A percentile compares a stretch with the other conserved stretches of the same genome.
Conservation (phyloP, 2,797 vertebrate species). For the Ctenosaura bakeri region DNA sequence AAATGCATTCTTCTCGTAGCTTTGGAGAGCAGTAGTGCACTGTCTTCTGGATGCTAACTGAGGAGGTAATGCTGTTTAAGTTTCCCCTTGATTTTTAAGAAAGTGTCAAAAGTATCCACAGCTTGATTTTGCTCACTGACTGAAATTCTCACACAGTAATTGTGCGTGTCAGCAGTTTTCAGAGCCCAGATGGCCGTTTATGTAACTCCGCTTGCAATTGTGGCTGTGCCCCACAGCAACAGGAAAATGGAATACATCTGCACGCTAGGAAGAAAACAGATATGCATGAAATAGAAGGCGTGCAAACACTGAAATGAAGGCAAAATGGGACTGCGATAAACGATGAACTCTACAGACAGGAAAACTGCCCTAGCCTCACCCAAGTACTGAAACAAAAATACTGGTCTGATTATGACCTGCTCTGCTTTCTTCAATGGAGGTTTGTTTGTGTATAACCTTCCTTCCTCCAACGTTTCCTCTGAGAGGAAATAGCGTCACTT, state of each 20-base stretch:
- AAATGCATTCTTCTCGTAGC: background rate
- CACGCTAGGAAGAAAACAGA: slow-evolving; percentile 59
- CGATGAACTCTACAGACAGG: slow-evolving; percentile 65
- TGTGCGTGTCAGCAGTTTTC: slow-evolving; percentile 61
- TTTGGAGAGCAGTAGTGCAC: background rate
- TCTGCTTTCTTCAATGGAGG: slow-evolving; percentile 73
- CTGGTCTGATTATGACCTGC: slow-evolving; percentile 66
- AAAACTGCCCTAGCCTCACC: slow-evolving; percentile 74
- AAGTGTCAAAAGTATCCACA: slow-evolving; percentile 73
- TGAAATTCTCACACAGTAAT: slow-evolving; percentile 58
- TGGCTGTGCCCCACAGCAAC: slow-evolving; percentile 74
- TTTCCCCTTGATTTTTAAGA: slow-evolving; percentile 65
- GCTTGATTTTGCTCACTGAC: slow-evolving; percentile 58
- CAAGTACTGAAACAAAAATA: slow-evolving; percentile 65
- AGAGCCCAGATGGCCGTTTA: slow-evolving; percentile 71
- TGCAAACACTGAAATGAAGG: slow-evolving; percentile 75
- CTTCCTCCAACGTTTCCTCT: slow-evolving; percentile 74
- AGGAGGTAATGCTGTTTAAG: background rate
- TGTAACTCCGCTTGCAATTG: slow-evolving; percentile 66
- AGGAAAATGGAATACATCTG: slow-evolving; percentile 82
- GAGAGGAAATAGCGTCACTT: slow-evolving; percentile 75
- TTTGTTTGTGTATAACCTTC: slow-evolving; percentile 77
- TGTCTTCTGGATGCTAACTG: slow-evolving; percentile 28
- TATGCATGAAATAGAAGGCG: slow-evolving; percentile 65
- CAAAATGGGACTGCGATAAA: slow-evolving; percentile 73